phyloP scores from a whole-genome alignment of 2,888 invertebrate species.

The Dasypogon diadema region DNA sequence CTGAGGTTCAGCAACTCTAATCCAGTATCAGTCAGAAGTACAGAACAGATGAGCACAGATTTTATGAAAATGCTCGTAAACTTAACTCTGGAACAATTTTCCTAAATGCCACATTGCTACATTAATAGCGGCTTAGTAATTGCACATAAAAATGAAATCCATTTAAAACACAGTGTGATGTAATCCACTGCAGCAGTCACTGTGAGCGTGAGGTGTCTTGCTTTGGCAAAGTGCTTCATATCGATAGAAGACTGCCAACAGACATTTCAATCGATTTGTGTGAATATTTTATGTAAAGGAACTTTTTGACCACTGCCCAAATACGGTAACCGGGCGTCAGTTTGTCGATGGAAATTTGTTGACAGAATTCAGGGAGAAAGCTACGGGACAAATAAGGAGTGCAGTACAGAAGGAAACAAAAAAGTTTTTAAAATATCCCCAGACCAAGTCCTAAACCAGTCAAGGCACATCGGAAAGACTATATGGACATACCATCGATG shows the following conservation, averaged over 20 bases:
- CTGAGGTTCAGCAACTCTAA: too few species aligned
- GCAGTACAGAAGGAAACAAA: slow-evolving; percentile 19
- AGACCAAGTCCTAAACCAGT: neutral
- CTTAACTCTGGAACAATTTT: too few species aligned
- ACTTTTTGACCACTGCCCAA: slow-evolving; percentile 53
- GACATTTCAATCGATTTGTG: slow-evolving; percentile 47
- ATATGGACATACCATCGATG: neutral
- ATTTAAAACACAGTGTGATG: too few species aligned
- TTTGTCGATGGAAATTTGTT: slow-evolving; percentile 51
- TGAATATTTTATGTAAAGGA: slow-evolving; percentile 50
- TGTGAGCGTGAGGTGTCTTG: too few species aligned
- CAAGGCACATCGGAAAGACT: neutral
- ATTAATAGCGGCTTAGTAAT: too few species aligned
- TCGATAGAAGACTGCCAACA: slow-evolving; percentile 22
- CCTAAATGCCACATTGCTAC: too few species aligned
- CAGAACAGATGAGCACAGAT: too few species aligned
- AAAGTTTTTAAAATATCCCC: slow-evolving; percentile 1
- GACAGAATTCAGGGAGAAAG: slow-evolving; percentile 51
- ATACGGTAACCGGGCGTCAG: slow-evolving; percentile 42
- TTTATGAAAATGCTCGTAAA: too few species aligned
- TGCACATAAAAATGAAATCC: too few species aligned
- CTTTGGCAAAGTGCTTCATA: neutral
- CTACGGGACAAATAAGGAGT: slow-evolving; percentile 26
- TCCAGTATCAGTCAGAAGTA: too few species aligned
- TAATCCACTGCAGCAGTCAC: too few species aligned